Evolutionary conservation across 37 sponge, comb jelly and placozoan species (phyloP), one percentile per base, ranked within the genome.

Genomic region (Mnemiopsis leidyi): DNA sequence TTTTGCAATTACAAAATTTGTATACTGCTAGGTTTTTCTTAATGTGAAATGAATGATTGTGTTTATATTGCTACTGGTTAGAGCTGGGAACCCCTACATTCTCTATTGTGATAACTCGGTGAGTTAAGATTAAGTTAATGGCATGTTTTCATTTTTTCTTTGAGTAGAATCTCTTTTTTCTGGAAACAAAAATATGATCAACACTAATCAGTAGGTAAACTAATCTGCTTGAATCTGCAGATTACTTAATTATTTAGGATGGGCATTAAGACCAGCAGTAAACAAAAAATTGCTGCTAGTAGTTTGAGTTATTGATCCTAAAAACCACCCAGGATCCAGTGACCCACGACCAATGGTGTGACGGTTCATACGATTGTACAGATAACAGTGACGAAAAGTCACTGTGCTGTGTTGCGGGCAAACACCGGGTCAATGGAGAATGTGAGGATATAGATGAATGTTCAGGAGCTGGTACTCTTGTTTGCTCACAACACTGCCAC

Each of bases 31-130:
- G n/a, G n/a, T n/a, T n/a, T 48, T 48, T 48, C 13, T 48, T 33
- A 77, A 77, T 77, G 79, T 77, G 79, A 77, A 77, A 77, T 77
- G 79, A 77, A 77, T 77, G 79, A 77, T 77, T 77, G 79, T 77
- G 79, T 31, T 32, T 77, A 77, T 77, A 32, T 32, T 77, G 79
- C 79, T 77, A 34, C 32, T 77, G 79, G 79, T 32, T 77, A 77
- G 79, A 77, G 79, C 32, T 32, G 26, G 79, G 26, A 33, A 32
- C 18, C 79, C 26, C 26, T 77, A 77, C 32, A 77, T 21, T 77
- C 79, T 77, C 32, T 26, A 77, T 36, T 77, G 79, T 77, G 79
- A 77, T 32, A 77, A 77, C 36, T 48, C 61, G 61, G 61, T 48
- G 13, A 48, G 61, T n/a, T n/a, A n/a, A n/a, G n/a, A n/a, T n/a